Conservation (phyloP, 2,113 vertebrate genomes). For the Prietella phreatophila region DNA sequence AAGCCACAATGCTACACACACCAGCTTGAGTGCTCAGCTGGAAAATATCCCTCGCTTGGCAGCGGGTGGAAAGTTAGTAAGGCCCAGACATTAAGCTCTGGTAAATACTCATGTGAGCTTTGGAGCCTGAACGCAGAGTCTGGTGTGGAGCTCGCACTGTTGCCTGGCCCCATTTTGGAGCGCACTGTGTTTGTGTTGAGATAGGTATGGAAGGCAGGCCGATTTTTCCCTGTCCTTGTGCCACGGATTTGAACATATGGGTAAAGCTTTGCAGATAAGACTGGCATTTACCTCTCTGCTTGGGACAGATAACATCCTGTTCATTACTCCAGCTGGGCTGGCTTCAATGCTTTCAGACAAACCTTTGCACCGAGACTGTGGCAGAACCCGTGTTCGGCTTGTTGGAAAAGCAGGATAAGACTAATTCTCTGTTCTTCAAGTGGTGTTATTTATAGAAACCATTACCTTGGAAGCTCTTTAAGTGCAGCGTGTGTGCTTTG, state of each 20-base stretch:
- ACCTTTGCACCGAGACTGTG: constrained; percentile 45
- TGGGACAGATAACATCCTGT: constrained; percentile 68
- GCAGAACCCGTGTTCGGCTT: constrained; percentile 43
- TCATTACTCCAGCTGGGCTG: constrained; percentile 63
- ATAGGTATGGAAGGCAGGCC: constrained; percentile 54
- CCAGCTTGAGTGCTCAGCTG: neutral
- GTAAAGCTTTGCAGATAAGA: constrained; percentile 73
- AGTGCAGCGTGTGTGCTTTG: constrained; percentile 17
- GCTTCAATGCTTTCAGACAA: constrained; percentile 58
- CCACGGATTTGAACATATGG: constrained; percentile 73
- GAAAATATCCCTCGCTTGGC: constrained; percentile 30
- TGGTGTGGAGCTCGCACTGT: constrained; percentile 2
- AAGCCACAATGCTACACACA: neutral
- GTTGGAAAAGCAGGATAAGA: constrained; percentile 44
- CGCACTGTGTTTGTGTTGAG: constrained; percentile 51
- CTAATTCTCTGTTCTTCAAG: constrained; percentile 46
- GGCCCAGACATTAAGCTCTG: constrained; percentile 40
- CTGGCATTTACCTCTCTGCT: constrained; percentile 67
- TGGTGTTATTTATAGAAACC: constrained; percentile 39
- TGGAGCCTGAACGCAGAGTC: constrained; percentile 23
- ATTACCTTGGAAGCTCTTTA: constrained; percentile 15
- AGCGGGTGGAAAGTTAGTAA: constrained; percentile 34
- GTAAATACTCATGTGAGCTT: constrained; percentile 27
- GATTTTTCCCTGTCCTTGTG: constrained; percentile 59
- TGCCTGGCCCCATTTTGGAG: constrained; percentile 27